Conservation (phyloP, 2,113 vertebrate genomes). For the Oryctolagus cuniculus region mOryCun1.1 NC_091441.1:30213501-30214000, state of each 20-base stretch:
- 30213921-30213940: neutral
- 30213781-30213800: neutral
- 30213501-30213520: neutral
- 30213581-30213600: neutral
- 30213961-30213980: fast-evolving
- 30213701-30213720: neutral
- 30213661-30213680: neutral
- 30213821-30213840: neutral
- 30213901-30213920: too few relatives aligned
- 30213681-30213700: neutral
- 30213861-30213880: neutral
- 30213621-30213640: neutral
- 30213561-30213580: neutral
- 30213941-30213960: neutral
- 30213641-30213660: neutral
- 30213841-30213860: neutral
- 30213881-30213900: neutral
- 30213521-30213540: neutral
- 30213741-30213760: neutral
- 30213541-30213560: neutral
- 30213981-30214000: neutral
- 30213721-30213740: neutral
- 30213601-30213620: neutral
- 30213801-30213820: neutral
- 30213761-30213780: neutral